These are phyloP conservation scores for Zeus faber DNA, from an alignment of 2,113 vertebrate species.

Conservation along the genomic window DNA sequence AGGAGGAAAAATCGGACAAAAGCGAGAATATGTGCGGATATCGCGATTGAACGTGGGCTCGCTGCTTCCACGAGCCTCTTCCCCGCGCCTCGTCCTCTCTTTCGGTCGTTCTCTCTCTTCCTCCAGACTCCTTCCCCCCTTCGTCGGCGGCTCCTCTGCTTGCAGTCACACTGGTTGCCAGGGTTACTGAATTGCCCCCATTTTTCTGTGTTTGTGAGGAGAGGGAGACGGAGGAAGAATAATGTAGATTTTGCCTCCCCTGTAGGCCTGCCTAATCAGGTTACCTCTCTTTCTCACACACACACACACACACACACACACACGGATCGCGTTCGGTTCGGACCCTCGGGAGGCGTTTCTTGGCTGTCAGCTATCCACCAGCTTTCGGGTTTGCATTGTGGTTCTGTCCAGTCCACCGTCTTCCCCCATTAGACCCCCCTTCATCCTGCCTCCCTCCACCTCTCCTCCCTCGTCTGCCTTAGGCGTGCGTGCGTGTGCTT, in stretches of 20 bases:
- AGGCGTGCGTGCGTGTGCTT: constrained; percentile 6
- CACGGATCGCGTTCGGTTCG: constrained; percentile 30
- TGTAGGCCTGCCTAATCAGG: constrained; percentile 60
- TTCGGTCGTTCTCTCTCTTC: constrained; percentile 19
- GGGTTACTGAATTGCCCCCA: constrained; percentile 73
- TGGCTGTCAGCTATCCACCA: not conserved
- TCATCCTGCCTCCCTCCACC: constrained; percentile 24
- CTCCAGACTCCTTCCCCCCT: constrained; percentile 32
- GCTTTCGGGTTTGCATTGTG: constrained; percentile 9
- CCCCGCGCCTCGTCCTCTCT: not conserved
- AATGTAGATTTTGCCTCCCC: constrained; percentile 59
- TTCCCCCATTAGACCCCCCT: constrained; percentile 18
- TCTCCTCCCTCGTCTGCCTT: constrained; percentile 35
- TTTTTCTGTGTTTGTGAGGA: constrained; percentile 67
- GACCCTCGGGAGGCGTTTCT: constrained; percentile 5
- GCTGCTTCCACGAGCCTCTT: not conserved
- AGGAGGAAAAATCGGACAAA: constrained; percentile 1
- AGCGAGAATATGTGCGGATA: not conserved
- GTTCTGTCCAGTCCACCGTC: constrained; percentile 15
- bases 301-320: constrained; percentile 16
- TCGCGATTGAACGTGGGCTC: constrained; percentile 20
- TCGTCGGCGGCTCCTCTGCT: constrained; percentile 56
- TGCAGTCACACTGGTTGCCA: constrained; percentile 67
- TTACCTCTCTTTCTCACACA: constrained; percentile 21
- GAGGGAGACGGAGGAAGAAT: constrained; percentile 59